These are phyloP conservation scores for Yponomeuta evonymella DNA, from an alignment of 2,888 invertebrate genomes.

Conservation along the genomic window DNA sequence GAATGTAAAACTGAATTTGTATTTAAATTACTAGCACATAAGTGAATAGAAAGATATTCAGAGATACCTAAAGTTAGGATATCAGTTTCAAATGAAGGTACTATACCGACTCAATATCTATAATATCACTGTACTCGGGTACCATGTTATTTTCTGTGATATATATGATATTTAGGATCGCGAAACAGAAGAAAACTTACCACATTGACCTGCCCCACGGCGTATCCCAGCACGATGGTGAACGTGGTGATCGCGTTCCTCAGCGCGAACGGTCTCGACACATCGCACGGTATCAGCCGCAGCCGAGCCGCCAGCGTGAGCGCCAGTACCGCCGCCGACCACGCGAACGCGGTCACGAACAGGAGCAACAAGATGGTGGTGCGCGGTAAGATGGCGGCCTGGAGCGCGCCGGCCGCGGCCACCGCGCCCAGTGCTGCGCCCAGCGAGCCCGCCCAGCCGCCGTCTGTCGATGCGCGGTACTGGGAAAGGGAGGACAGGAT, in stretches of 20 bases:
- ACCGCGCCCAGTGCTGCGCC: constrained; percentile 86
- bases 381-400: constrained; percentile 86
- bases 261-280: constrained; percentile 87
- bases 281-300: constrained; percentile 90
- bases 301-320: constrained; percentile 88
- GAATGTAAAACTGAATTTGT: too few species aligned
- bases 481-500: constrained; percentile 46
- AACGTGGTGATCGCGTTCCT: constrained; percentile 91
- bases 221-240: constrained; percentile 89
- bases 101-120: too few species aligned
- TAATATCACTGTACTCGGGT: too few species aligned
- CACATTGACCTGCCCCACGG: constrained; percentile 94
- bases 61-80: too few species aligned
- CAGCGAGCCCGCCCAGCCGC: constrained; percentile 89
- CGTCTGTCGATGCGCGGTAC: constrained; percentile 91
- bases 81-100: too few species aligned
- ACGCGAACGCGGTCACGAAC: constrained; percentile 92
- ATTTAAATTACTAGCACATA: too few species aligned
- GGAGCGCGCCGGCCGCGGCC: constrained; percentile 85
- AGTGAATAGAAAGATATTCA: too few species aligned
- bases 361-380: constrained; percentile 89
- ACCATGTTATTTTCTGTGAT: too few species aligned
- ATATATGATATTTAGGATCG: too few species aligned
- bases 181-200: constrained; percentile 73
- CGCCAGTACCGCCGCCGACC: constrained; percentile 92